These are phyloP conservation scores for Hedya salicella DNA, from an alignment of 2,888 invertebrate genomes.

Conservation along the genomic window DNA sequence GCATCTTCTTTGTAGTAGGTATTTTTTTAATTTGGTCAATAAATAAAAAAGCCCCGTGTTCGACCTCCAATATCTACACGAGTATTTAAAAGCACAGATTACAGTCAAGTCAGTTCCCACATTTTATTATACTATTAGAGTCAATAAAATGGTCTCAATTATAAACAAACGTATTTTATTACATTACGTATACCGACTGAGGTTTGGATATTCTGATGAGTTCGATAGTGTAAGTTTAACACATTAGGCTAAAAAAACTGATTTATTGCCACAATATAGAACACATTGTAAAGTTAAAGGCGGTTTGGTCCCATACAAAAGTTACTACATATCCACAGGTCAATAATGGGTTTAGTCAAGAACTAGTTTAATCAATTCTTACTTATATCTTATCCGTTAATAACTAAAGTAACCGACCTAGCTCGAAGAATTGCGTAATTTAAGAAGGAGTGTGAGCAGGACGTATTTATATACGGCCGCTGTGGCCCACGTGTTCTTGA, in stretches of 20 bases:
- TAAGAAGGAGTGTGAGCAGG: too few species aligned
- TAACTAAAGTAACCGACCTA: too few species aligned
- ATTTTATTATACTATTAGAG: conserved; percentile 74
- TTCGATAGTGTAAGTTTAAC: conserved; percentile 28
- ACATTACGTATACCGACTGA: conserved; percentile 50
- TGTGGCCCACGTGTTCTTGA: too few species aligned
- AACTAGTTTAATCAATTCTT: too few species aligned
- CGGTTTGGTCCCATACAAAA: not conserved
- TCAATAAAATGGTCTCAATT: conserved; percentile 69
- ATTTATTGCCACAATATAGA: conserved; percentile 30
- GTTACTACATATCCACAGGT: not conserved
- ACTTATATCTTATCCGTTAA: too few species aligned
- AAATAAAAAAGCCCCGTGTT: not conserved
- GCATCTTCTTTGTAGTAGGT: too few species aligned
- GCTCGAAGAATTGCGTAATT: too few species aligned
- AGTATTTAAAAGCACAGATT: conserved; percentile 53
- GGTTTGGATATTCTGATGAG: conserved; percentile 17
- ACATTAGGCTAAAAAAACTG: conserved; percentile 18
- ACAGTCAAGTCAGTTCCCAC: conserved; percentile 65
- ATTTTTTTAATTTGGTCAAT: not conserved
- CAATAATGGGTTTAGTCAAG: too few species aligned
- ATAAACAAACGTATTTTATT: conserved; percentile 74
- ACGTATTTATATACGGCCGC: too few species aligned
- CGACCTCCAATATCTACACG: not conserved
- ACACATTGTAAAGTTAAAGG: conserved; percentile 11